Base-by-base conservation (phyloP, 2,888 invertebrate species). In the Meiosimyza platycephala region DNA sequence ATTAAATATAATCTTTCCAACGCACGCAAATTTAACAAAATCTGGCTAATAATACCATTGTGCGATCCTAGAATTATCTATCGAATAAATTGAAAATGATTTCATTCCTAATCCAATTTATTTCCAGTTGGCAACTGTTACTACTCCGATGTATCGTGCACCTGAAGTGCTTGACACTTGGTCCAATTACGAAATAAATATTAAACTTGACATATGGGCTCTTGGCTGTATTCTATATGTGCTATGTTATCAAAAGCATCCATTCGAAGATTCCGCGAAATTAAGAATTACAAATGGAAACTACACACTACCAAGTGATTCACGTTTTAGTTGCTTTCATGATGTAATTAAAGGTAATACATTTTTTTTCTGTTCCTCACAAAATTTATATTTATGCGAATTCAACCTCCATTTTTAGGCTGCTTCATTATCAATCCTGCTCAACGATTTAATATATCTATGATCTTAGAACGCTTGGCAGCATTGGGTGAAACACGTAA, bases 141-240 rank as follows among this genome's bases (percentile, higher is more conserved):
- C 96, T 28, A 96, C 96, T 12, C 96, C 96, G 0, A 95, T 95
- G 99, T 99, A 99, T 88, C 90, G 99, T 85, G 95, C 99, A 0
- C 99, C 99, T 48, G 99, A 99, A 90, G 97, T 99, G 93, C 90
- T 99, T 76, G 98, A 99, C 85, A 95, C 98, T 6, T 99, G 99
- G 95, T 96, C 94, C 83, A 98, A 99, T 86, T 93, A 94, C 84
- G 94, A 93, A 76, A 97, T 99, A 78, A 97, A 97, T 72, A 91
- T 94, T 77, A 92, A 94, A 59, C 92, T 94, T 2, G 99, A 99
- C 88, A 90, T 98, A 52, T 99, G 99, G 99, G 98, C 99, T 0
- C 89, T 99, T 15, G 99, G 99, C 9, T 99, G 99, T 87, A 92
- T 99, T 77, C 89, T 99, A 15, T 99, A 95, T 86, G 92, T 94